Conservation (phyloP, 2,888 invertebrate species). For the Athalia cordata region DNA sequence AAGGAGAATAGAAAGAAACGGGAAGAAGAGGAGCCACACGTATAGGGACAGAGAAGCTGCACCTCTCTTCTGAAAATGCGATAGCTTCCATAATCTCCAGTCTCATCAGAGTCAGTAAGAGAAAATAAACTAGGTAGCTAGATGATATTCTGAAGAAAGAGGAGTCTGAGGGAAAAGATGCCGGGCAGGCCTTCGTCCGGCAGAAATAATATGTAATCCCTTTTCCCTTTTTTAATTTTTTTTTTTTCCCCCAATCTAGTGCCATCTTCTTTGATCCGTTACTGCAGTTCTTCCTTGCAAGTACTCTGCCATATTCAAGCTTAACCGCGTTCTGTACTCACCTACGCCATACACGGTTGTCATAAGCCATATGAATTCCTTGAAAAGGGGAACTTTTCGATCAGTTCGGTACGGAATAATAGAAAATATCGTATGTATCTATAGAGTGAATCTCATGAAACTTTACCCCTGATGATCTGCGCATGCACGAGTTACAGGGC, state of each 20-base stretch:
- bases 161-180: neutral
- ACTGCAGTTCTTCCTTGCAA: neutral
- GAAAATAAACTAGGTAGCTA: conserved; percentile 31
- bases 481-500: too few species aligned
- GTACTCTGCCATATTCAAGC: neutral
- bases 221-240: conserved; percentile 34
- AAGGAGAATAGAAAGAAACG: too few species aligned
- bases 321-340: too few species aligned
- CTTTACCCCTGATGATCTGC: too few species aligned
- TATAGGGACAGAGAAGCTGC: neutral
- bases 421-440: too few species aligned
- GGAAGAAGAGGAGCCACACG: conserved; percentile 12
- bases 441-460: too few species aligned
- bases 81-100: conserved; percentile 45
- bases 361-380: too few species aligned
- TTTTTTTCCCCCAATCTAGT: conserved; percentile 29
- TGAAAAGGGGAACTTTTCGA: too few species aligned
- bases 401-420: too few species aligned
- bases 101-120: conserved; percentile 35
- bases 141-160: neutral
- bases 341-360: too few species aligned
- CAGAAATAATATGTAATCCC: conserved; percentile 33
- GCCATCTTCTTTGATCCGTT: conserved; percentile 43
- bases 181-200: conserved; percentile 36
- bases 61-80: conserved; percentile 37